These are phyloP conservation scores for Drosophila rubida DNA, from an alignment of 2,888 invertebrate genomes.

Conservation along the genomic window DNA sequence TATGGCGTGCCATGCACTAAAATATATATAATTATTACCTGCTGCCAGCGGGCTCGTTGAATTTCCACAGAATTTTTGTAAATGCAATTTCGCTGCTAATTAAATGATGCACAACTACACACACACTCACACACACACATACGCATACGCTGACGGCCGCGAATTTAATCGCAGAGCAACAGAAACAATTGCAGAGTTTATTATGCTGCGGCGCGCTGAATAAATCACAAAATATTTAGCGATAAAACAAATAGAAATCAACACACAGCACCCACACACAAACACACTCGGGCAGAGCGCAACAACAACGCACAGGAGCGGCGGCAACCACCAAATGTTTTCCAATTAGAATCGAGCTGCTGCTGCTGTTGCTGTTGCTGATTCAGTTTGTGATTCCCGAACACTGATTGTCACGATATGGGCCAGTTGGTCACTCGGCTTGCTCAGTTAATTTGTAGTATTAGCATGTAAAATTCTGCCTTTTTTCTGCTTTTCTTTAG, in stretches of 20 bases:
- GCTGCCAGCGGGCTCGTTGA: constrained; percentile 27
- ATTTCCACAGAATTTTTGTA: constrained; percentile 31
- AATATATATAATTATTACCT: constrained; percentile 55
- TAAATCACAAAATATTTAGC: constrained; percentile 41
- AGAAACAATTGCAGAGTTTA: constrained; percentile 27
- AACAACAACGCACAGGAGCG: constrained; percentile 13
- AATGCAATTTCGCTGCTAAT: constrained; percentile 49
- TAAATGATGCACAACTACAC: constrained; percentile 39
- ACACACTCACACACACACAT: background rate
- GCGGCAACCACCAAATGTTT: constrained; percentile 36
- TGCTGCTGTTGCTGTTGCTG: constrained; percentile 29
- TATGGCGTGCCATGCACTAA: constrained; percentile 47
- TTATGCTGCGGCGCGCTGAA: constrained; percentile 15
- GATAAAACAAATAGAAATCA: constrained; percentile 43
- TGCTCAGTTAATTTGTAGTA: constrained; percentile 16
- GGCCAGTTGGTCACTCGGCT: constrained; percentile 32
- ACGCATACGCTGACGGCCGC: background rate
- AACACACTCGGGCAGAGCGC: background rate
- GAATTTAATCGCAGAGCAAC: constrained; percentile 6
- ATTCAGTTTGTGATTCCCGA: constrained; percentile 20
- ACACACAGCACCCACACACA: constrained; percentile 5
- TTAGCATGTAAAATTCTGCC: background rate
- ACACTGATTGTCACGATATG: constrained; percentile 57
- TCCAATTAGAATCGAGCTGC: constrained; percentile 52
- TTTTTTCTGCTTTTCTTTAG: constrained; percentile 13